Evolutionary conservation across 2,797 vertebrate species (phyloP), one percentile per base, ranked within the genome.

Genomic region (Gorsachius magnificus): DNA sequence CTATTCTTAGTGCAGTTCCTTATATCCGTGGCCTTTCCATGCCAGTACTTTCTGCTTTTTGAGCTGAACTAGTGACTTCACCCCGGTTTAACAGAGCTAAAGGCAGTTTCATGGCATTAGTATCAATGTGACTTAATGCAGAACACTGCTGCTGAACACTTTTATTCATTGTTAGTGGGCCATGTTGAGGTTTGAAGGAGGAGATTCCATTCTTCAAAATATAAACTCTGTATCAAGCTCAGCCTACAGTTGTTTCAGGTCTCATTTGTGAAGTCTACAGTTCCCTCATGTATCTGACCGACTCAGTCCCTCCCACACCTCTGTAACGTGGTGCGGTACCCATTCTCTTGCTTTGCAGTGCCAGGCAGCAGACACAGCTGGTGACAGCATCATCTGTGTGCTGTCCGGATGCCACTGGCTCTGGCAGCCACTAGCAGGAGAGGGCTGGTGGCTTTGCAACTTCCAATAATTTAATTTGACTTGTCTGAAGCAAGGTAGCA

Each of bases 301-400:
- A 20, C 20, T 53, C 53, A 28, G 48, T 58, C 43, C 26, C 7
- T 61, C 61, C 25, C 48, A 17, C 35, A 21, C 7, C 8, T 91
- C 48, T 43, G 1, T 53, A 25, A n/a, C 10, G 13, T 0, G 0
- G 31, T 24, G 43, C 61, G 1, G 1, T 53, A 29, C 1, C 5
- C 1, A 0, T 80, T 41, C 22, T 51, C 24, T 51, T 1, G 8
- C 71, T 85, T 66, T 54, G 53, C 68, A 58, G 19, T 17, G 33
- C 22, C 35, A 61, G 53, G 48, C 9, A 7, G 48, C 64, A 69
- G 60, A 21, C 3, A 1, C 48, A 31, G 33, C 17, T 71, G 33
- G 7, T 58, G 26, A 36, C 58, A 43, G 38, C 19, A 19, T 28
- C 29, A 6, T 41, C 35, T 71, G 9, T 3, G 45, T 51, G 29